Conservation (phyloP, 2,113 vertebrate genomes). For the Grammatotria lemairii region DNA sequence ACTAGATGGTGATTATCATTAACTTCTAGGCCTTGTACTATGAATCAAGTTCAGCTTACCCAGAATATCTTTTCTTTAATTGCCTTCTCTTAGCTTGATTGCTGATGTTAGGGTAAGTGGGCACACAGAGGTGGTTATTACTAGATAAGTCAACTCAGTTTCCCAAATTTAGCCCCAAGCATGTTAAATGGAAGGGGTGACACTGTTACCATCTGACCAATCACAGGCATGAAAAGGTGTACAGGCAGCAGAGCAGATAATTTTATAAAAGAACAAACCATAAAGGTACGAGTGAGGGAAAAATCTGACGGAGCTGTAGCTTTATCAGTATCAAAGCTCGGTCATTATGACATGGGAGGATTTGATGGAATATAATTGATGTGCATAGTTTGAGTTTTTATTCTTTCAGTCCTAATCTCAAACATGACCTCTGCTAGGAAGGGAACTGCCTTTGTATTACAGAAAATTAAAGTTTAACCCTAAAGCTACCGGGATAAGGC, state of each 20-base stretch:
- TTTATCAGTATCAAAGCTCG: not conserved
- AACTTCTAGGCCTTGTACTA: not conserved
- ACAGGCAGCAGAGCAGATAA: not conserved
- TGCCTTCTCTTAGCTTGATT: not conserved
- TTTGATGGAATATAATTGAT: not conserved
- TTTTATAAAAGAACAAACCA: not conserved
- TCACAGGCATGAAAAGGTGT: not conserved
- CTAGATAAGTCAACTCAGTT: not conserved
- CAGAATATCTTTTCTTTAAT: not conserved
- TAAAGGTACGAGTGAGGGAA: not conserved
- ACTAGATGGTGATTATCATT: not conserved
- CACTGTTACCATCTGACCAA: not conserved
- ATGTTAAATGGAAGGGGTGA: not conserved
- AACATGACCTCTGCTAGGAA: not conserved
- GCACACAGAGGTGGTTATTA: not conserved
- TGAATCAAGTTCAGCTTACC: not conserved
- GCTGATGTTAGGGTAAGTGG: no score
- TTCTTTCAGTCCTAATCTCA: not conserved
- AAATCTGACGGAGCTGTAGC: not conserved
- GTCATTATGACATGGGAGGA: not conserved
- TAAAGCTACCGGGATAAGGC: not conserved
- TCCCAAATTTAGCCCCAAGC: not conserved
- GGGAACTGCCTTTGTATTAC: not conserved
- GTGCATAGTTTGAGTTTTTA: not conserved
- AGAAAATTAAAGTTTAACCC: not conserved